Evolutionary conservation across 1,140 invertebrate species (phyloP).

Genomic region (Aradophagus sp.): DNA sequence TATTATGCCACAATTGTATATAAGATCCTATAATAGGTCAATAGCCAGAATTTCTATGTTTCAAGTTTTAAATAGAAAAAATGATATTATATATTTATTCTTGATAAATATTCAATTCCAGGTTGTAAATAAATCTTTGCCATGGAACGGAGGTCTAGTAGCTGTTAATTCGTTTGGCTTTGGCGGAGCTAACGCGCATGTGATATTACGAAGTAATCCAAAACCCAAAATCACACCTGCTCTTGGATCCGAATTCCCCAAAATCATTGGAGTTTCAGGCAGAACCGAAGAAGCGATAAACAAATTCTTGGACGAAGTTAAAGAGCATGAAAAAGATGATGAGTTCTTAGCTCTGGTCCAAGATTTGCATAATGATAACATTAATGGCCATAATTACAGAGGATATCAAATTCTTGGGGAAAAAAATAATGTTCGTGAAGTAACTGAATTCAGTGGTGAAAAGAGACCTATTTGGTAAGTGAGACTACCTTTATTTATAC

Average conservation of each 20-base stretch:
- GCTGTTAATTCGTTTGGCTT: slow-evolving; percentile 98
- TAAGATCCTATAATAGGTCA: too few relatives aligned
- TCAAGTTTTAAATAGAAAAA: too few relatives aligned
- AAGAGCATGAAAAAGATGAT: slow-evolving; percentile 79
- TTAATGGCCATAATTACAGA: slow-evolving; percentile 82
- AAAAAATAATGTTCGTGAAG: slow-evolving; percentile 61
- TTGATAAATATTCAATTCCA: too few relatives aligned
- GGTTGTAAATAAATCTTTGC: slow-evolving; percentile 86
- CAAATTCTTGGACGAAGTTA: slow-evolving; percentile 79
- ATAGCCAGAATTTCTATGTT: too few relatives aligned
- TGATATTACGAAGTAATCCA: slow-evolving; percentile 87
- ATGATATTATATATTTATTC: too few relatives aligned
- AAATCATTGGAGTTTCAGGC: slow-evolving; percentile 87
- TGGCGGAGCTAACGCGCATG: slow-evolving; percentile 96
- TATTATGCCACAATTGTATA: too few relatives aligned
- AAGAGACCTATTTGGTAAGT: slow-evolving; percentile 87
- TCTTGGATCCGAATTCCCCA: slow-evolving; percentile 76
- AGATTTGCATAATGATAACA: slow-evolving; percentile 81
- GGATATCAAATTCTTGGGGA: slow-evolving; percentile 85
- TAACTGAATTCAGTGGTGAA: slow-evolving; percentile 69
- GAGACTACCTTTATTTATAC: too few relatives aligned
- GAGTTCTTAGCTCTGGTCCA: slow-evolving; percentile 86
- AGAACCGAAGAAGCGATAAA: slow-evolving; percentile 88
- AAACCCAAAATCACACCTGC: slow-evolving; percentile 79
- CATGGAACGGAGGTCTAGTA: slow-evolving; percentile 89